Evolutionary conservation across 2,797 vertebrate species (phyloP).

Genomic region (Lutjanus argentimaculatus): DNA sequence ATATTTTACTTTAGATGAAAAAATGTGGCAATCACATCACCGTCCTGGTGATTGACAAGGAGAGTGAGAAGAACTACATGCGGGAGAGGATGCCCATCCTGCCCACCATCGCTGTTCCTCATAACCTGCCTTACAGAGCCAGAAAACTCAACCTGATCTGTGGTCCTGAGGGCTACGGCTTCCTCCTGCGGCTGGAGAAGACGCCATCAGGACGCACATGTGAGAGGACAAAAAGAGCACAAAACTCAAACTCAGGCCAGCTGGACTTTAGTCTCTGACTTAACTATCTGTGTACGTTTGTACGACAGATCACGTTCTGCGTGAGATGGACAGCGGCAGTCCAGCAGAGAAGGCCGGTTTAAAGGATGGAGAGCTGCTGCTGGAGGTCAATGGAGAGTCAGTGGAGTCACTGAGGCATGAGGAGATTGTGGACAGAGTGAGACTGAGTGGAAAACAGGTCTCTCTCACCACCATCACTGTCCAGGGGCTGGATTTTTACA

Average conservation of each 20-base stretch:
- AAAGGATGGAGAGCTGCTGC: constrained; percentile 91
- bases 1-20: constrained; percentile 85
- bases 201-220: constrained; percentile 80
- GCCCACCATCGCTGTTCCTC: constrained; percentile 87
- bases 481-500: constrained; percentile 89
- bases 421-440: constrained; percentile 89
- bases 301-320: constrained; percentile 89
- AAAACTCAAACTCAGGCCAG: background rate
- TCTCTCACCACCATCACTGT: constrained; percentile 88
- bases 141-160: constrained; percentile 85
- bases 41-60: constrained; percentile 90
- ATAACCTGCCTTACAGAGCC: constrained; percentile 88
- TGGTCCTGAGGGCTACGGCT: constrained; percentile 89
- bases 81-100: constrained; percentile 84
- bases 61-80: constrained; percentile 89
- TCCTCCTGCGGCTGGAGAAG: constrained; percentile 91
- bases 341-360: constrained; percentile 91
- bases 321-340: constrained; percentile 87
- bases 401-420: constrained; percentile 89
- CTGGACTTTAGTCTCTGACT: background rate
- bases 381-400: constrained; percentile 92
- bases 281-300: background rate
- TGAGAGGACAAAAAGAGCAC: constrained; percentile 67
- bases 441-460: constrained; percentile 81
- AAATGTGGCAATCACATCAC: constrained; percentile 88